Percentiles rank a stretch among this genome's conserved stretches.
Evolutionary conservation across 2,888 invertebrate species (phyloP).

Genomic region (Archips crataeganus): DNA sequence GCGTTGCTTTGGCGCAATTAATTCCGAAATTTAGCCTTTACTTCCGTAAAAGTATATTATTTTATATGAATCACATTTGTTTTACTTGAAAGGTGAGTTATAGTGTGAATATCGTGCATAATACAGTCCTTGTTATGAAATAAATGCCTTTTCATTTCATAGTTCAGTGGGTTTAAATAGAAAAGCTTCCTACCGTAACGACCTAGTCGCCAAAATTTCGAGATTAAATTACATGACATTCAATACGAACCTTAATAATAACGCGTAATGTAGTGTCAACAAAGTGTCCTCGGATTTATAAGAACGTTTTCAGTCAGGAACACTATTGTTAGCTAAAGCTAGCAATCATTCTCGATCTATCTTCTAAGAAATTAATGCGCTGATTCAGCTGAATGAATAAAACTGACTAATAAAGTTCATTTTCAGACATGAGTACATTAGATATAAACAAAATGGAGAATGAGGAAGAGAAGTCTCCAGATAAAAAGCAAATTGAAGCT

Average conservation of each 20-base stretch:
- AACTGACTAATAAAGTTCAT: constrained; percentile 15
- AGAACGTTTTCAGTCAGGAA: constrained; percentile 7
- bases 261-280: not conserved
- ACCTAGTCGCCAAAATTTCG: constrained; percentile 2
- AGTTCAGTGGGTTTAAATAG: constrained; percentile 32
- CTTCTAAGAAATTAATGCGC: not conserved
- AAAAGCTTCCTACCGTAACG: constrained; percentile 37
- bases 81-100: constrained; percentile 23
- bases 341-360: not conserved
- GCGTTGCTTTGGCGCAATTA: constrained; percentile 39
- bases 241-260: not conserved
- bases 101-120: not conserved
- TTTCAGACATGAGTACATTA: constrained; percentile 66
- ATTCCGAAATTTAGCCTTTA: constrained; percentile 1
- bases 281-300: not conserved
- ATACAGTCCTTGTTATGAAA: not conserved
- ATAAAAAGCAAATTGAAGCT: constrained; percentile 88
- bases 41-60: constrained; percentile 1
- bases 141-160: constrained; percentile 18
- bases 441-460: constrained; percentile 74
- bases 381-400: not conserved
- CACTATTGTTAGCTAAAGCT: not conserved
- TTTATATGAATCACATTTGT: not conserved
- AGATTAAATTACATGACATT: constrained; percentile 4
- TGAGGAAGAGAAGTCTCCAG: constrained; percentile 81